Evolutionary conservation across 2,888 invertebrate species (phyloP), one percentile per base, ranked within the genome.

Genomic region (Hoplodrina ambigua): DNA sequence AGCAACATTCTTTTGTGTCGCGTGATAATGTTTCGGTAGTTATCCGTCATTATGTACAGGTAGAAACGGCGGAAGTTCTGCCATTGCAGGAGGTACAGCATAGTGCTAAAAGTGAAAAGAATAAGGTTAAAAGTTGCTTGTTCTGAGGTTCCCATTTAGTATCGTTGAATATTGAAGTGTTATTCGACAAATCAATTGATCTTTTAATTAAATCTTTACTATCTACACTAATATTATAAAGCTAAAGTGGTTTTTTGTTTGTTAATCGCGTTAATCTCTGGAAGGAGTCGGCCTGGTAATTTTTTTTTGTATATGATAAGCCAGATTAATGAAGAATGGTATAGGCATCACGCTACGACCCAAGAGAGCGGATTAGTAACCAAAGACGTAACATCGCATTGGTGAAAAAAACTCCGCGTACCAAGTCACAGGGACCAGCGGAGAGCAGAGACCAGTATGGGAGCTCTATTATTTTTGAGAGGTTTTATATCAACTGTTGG

Each of bases 1-100:
- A 99, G 95, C 65, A 99, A 93, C 71, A 97, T 96, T 80, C 97
- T 96, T 85, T 98, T 97, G 93, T 99, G 98, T 64, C 97, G 96
- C n/a, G 98, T 96, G 81, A 99, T 98, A 72, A 99, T 97, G 88
- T 97, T 97, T 83, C 98, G 98, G 91, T 99, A 97, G 91, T 98
- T 98, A 91, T 98, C 98, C 0, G 99, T 99, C 98, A 99, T 99
- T 72, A 98, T 97, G 93, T 98, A 99, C 70, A 99, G 96, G 93
- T 99, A 99, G 88, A 98, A 97, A 4, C 99, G 97, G 19, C 99
- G 97, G 94, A 99, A 97, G 91, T 98, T 98, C 89, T 98, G 97
- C 99, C 99, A 99, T 89, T 98, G 97, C 49, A 98, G 94, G 82
- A 99, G 95, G 94, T 97, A 97, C 86, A 97, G 97, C 88, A 98